Conservation (phyloP, 2,113 vertebrate genomes). For the Haplochromis burtoni region DNA sequence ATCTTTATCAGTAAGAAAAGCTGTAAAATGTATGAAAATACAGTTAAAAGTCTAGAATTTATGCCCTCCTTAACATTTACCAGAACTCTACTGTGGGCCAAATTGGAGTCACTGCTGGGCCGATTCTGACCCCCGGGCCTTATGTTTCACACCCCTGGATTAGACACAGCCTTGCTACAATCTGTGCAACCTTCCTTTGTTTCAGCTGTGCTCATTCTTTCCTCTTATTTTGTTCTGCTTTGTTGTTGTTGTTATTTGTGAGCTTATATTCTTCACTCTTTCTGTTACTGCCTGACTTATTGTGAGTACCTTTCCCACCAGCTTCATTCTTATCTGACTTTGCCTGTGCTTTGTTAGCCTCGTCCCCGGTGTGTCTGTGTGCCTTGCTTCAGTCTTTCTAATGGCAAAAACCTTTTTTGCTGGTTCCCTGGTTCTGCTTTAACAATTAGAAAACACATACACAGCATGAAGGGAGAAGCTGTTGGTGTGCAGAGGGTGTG, state of each 20-base stretch:
- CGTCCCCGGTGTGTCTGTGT: not conserved
- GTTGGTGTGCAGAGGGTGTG: conserved; percentile 2
- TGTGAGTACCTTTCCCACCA: not conserved
- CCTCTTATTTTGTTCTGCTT: not conserved
- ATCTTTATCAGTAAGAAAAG: not conserved
- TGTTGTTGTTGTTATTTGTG: not conserved
- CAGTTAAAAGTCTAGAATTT: fast-evolving
- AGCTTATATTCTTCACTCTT: not conserved
- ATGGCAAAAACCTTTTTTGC: too few species aligned
- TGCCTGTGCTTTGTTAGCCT: not conserved
- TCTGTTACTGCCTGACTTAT: not conserved
- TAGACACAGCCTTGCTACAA: not conserved
- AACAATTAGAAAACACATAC: not conserved
- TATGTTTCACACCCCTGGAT: not conserved
- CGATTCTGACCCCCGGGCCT: not conserved
- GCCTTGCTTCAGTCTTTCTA: not conserved
- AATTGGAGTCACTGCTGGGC: not conserved
- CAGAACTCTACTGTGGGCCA: not conserved
- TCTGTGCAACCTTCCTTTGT: not conserved
- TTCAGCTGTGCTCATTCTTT: not conserved
- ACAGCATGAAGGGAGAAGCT: not conserved
- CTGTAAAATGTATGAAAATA: not conserved
- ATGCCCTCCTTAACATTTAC: not conserved
- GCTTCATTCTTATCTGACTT: fast-evolving
- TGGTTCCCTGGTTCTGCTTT: not conserved